Evolutionary conservation across 1,140 invertebrate genomes (phyloP).

Genomic region (Drosophila nigrodunni): DNA sequence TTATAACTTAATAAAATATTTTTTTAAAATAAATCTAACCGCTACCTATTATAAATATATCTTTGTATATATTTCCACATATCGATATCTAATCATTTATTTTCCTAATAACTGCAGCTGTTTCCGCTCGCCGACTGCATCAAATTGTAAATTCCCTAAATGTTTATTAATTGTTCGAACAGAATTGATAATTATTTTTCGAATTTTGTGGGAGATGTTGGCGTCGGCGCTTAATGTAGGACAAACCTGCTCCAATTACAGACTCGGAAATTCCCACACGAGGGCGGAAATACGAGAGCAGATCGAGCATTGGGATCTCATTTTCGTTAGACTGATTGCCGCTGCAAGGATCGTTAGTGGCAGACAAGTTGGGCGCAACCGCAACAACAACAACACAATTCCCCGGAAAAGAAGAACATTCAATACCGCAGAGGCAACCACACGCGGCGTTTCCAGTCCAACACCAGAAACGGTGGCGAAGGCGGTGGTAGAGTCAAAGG

Average conservation of each 20-base stretch:
- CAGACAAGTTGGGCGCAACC: slow-evolving; percentile 84
- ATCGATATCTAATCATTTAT: not conserved
- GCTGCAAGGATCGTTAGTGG: slow-evolving; percentile 82
- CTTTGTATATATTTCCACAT: not conserved
- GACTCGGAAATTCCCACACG: slow-evolving; percentile 72
- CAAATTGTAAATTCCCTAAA: slow-evolving; percentile 66
- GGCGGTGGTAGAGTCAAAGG: slow-evolving; percentile 35
- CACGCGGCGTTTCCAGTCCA: slow-evolving; percentile 65
- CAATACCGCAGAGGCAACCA: slow-evolving; percentile 52
- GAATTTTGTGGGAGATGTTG: slow-evolving; percentile 16
- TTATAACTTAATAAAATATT: too few species aligned
- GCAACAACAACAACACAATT: slow-evolving; percentile 80
- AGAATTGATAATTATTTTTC: slow-evolving; percentile 69
- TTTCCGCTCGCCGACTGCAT: slow-evolving; percentile 46
- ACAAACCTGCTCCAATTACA: slow-evolving; percentile 72
- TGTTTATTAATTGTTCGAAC: slow-evolving; percentile 76
- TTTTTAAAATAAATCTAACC: too few species aligned
- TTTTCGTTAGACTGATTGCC: slow-evolving; percentile 76
- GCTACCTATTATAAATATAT: too few species aligned
- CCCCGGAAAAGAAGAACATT: slow-evolving; percentile 52
- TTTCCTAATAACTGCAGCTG: slow-evolving; percentile 51
- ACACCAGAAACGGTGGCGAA: slow-evolving; percentile 5
- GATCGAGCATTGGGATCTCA: slow-evolving; percentile 39
- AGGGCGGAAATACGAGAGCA: slow-evolving; percentile 71
- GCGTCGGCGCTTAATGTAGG: slow-evolving; percentile 45